Base-by-base conservation (phyloP, 1,140 invertebrate species). In the Mylabris phalerata region DNA sequence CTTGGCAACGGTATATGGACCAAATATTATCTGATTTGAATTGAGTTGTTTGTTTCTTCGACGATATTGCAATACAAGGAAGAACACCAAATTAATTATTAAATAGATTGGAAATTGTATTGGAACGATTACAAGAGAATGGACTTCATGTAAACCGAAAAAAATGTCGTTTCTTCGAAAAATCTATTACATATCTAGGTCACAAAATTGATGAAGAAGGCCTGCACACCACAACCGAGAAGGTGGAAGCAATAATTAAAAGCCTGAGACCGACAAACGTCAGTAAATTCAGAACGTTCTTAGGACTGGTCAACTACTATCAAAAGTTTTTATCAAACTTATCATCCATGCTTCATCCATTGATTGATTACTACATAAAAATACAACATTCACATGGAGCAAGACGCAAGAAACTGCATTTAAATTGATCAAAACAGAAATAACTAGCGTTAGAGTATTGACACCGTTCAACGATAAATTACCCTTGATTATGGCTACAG, bases 231-330 rank as follows among this genome's bases (percentile, higher is more conserved):
- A 41, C 48, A 3, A 39, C 50, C 19, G 54, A 63, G 9, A 71
- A 67, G 62, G 42, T 67, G 2, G n/a, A 61, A 9, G 63, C 65
- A 2, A 71, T 77, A 13, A 25, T 24, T 3, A 64, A 68, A 3
- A 57, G 65, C 43, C 60, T 59, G n/a, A 38, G 10, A 43, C 65
- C 73, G 26, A 55, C 24, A 13, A 66, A 69, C 42, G 42, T 67
- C 10, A 32, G 11, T 11, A 55, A 71, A 52, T 32, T 77, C 1
- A 25, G 63, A 45, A 40, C 41, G 24, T 76, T 70, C 46, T 47
- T 76, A 0, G 73, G 70, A 4, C 41, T 76, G 26, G 48, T 72
- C 0, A 72, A 67, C 38, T 71, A 70, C 58, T 76, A 74, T 41
- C 48, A 48, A 11, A 56, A 63, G 39, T 76, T 71, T 50, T 58